Evolutionary conservation across 2,113 vertebrate species (phyloP).

Genomic region (Leptodactylus fuscus): DNA sequence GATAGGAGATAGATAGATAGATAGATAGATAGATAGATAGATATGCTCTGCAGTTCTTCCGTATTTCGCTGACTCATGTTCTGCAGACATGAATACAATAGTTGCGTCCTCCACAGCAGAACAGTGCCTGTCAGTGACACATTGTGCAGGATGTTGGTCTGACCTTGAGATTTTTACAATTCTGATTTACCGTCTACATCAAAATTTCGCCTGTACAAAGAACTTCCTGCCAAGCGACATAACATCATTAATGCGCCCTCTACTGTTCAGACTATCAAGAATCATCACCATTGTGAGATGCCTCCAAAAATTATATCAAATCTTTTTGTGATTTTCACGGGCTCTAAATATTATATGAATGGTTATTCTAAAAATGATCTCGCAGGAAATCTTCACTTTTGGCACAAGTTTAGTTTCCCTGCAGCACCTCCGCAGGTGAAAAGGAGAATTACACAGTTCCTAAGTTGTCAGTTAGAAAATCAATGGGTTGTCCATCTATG

Average conservation of each 20-base stretch:
- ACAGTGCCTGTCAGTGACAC: not conserved
- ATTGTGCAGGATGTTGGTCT: slow-evolving; percentile 8
- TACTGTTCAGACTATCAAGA: not conserved
- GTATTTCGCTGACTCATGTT: not conserved
- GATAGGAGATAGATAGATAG: not conserved
- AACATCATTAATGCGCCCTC: not conserved
- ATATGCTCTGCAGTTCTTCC: not conserved
- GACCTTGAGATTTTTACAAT: slow-evolving; percentile 19
- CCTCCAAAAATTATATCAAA: not conserved
- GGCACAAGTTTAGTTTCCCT: no score
- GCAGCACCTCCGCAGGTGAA: not conserved
- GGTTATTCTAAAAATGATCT: not conserved
- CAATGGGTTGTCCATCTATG: no score
- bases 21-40: slow-evolving; percentile 3
- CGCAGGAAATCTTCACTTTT: not conserved
- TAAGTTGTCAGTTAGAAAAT: no score
- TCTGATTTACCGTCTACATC: not conserved
- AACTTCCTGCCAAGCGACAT: not conserved
- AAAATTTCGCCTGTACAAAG: not conserved
- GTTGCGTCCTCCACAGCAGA: slow-evolving; percentile 13
- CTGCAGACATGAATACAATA: not conserved
- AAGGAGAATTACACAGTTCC: not conserved
- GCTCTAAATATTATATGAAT: not conserved
- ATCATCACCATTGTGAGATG: not conserved
- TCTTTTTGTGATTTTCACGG: not conserved